A percentile compares a stretch with the other conserved stretches of the same genome.
phyloP scores from a whole-genome alignment of 2,113 vertebrate genomes.

The Kobus ellipsiprymnus region DNA sequence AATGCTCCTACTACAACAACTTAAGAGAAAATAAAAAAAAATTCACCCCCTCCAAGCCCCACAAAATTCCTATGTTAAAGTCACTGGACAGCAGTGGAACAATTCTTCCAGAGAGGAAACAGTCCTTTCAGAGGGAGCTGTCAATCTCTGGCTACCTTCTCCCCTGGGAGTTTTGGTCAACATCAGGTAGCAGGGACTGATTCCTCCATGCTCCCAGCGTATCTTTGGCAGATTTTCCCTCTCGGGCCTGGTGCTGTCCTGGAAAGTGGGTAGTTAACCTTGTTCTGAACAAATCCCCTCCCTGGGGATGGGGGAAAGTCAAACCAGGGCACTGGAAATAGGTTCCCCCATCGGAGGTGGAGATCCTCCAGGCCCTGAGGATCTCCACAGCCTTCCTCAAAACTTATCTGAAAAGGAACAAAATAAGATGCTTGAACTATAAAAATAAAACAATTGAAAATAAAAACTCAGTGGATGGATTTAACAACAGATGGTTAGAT shows the following conservation, averaged over 20 bases:
- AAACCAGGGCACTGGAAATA: background rate
- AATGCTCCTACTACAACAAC: background rate
- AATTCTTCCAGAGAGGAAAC: background rate
- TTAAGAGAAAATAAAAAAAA: background rate
- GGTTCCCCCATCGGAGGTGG: background rate
- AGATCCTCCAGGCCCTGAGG: background rate
- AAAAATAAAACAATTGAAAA: background rate
- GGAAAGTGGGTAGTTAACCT: background rate
- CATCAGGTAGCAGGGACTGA: background rate
- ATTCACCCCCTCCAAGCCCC: background rate
- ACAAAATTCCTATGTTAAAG: background rate
- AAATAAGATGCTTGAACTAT: background rate
- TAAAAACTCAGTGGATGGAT: background rate
- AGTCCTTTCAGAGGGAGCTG: background rate
- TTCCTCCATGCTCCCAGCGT: background rate
- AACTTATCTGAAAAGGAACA: background rate
- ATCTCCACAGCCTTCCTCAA: background rate
- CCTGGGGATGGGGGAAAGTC: background rate
- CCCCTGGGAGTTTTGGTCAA: background rate
- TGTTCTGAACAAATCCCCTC: background rate
- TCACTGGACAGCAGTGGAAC: background rate
- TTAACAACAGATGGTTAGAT: background rate
- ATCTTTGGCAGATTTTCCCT: background rate
- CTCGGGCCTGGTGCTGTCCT: background rate
- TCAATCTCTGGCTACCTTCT: background rate